Percentiles rank a stretch among this genome's conserved stretches.
These are phyloP conservation scores for Acanthis flammea DNA, from an alignment of 2,797 vertebrate species.

Conservation along the genomic window DNA sequence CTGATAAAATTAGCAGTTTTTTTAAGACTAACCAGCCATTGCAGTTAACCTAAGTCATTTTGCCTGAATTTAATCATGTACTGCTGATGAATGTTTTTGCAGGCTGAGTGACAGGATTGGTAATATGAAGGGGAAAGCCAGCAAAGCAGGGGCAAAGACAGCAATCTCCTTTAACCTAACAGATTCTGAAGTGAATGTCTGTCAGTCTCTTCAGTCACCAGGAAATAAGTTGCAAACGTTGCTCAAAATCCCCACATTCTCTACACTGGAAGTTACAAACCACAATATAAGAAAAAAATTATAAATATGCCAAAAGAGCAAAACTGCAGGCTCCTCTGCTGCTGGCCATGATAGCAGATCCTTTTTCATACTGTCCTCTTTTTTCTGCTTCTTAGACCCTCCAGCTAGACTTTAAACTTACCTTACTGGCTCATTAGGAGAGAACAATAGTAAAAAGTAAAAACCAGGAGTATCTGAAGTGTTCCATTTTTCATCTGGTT, in stretches of 20 bases:
- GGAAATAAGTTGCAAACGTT: neutral
- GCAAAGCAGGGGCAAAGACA: neutral
- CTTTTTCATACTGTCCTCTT: neutral
- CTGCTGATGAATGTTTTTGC: neutral
- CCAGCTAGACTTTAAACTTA: neutral
- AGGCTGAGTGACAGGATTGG: rapidly evolving
- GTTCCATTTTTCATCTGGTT: neutral
- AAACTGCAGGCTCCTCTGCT: neutral
- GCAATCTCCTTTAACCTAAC: neutral
- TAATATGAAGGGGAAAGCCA: neutral
- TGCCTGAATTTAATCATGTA: neutral
- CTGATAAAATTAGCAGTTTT: neutral
- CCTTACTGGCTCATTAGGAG: neutral
- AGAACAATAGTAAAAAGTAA: neutral
- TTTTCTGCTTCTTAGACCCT: neutral
- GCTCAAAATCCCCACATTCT: neutral
- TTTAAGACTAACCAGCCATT: neutral
- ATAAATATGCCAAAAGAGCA: neutral
- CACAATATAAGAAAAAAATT: neutral
- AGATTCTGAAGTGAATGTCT: neutral
- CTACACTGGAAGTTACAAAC: neutral
- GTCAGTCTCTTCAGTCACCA: neutral
- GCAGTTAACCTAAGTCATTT: neutral
- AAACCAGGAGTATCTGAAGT: neutral
- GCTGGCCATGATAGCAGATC: neutral